Evolutionary conservation across 37 sponge, comb jelly and placozoan genomes (phyloP).

Genomic region (Spongilla lacustris): DNA sequence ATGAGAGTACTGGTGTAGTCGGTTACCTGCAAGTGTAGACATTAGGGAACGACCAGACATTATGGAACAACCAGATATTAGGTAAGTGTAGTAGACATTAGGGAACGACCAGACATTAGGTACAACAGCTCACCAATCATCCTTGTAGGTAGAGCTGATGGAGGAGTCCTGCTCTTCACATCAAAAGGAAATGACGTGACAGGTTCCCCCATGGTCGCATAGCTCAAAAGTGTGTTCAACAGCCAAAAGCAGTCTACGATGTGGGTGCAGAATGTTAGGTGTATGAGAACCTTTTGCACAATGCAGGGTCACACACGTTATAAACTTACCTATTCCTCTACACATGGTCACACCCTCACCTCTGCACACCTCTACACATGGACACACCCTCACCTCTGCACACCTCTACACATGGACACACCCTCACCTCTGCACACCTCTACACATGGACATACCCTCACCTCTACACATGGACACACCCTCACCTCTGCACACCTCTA

Average conservation of each 20-base stretch:
- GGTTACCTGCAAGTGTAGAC: constrained; percentile 50
- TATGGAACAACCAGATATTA: background rate
- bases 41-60: background rate
- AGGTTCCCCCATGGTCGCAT: constrained; percentile 29
- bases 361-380: background rate
- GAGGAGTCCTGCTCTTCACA: constrained; percentile 14
- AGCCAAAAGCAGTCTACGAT: constrained; percentile 86
- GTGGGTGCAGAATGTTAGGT: background rate
- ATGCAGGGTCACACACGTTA: background rate
- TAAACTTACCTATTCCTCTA: background rate
- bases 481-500: background rate
- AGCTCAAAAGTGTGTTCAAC: constrained; percentile 58
- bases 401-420: background rate
- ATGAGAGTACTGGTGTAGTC: constrained; percentile 71
- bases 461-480: background rate
- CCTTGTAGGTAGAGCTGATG: constrained; percentile 42
- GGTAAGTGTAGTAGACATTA: background rate
- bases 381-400: background rate
- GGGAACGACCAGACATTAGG: background rate
- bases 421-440: background rate
- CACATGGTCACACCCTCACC: background rate
- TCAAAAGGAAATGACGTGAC: constrained; percentile 22
- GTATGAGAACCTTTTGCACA: background rate
- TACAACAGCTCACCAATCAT: constrained; percentile 58
- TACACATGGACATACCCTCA: background rate